A percentile compares a stretch with the other conserved stretches of the same genome.
phyloP scores from a whole-genome alignment of 2,113 vertebrate species.

The Tupaia chinensis region DNA sequence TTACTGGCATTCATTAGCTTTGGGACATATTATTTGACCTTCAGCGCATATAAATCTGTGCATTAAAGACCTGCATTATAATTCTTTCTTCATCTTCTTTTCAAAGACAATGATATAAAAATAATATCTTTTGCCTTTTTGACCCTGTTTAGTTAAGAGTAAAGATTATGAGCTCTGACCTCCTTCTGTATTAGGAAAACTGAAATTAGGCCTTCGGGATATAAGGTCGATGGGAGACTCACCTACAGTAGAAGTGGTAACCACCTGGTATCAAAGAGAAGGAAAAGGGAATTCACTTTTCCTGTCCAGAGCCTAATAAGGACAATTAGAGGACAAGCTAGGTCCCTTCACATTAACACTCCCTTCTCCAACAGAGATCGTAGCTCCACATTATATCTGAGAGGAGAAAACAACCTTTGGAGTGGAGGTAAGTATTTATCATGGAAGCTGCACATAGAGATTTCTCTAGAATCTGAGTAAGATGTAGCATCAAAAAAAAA shows the following conservation, averaged over 20 bases:
- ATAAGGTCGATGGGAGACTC: neutral
- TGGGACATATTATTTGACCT: conserved; percentile 49
- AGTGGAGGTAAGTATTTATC: neutral
- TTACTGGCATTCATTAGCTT: neutral
- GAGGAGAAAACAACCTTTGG: neutral
- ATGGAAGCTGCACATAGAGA: neutral
- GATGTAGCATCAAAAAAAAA: neutral
- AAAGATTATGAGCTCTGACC: conserved; percentile 67
- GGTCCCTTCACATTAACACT: neutral
- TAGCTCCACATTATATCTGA: neutral
- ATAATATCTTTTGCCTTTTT: conserved; percentile 63
- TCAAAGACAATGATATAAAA: conserved; percentile 69
- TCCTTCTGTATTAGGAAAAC: conserved; percentile 63
- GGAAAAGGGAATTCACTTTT: neutral
- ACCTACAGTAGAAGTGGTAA: neutral
- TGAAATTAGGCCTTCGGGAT: conserved; percentile 56
- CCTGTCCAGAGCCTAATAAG: neutral
- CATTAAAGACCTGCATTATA: conserved; percentile 58
- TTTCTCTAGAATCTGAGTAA: neutral
- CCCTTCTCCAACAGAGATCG: neutral
- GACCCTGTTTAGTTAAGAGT: conserved; percentile 66
- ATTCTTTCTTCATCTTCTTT: conserved; percentile 63
- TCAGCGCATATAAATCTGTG: neutral
- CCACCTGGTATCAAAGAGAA: neutral
- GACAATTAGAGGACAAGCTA: neutral